These are phyloP conservation scores for Ophiothrix spiculata DNA, from an alignment of 35 echinoderm and acorn worm genomes.

Conservation along the genomic window DNA sequence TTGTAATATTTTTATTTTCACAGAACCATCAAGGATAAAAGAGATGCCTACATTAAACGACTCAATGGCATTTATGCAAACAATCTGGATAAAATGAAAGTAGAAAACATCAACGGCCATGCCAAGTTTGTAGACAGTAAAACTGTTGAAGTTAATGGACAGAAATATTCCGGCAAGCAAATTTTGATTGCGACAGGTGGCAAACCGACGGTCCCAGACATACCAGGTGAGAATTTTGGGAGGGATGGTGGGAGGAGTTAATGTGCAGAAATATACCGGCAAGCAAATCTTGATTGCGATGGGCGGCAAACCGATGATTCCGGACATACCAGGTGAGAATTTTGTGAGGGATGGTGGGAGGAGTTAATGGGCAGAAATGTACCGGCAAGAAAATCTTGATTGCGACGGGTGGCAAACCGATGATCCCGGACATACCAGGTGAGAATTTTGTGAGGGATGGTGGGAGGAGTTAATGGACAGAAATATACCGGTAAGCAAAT, in stretches of 20 bases:
- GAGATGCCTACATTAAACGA: conserved; percentile 83
- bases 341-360: too few species aligned
- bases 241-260: too few species aligned
- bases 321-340: conserved; percentile 87
- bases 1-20: conserved; percentile 12
- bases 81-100: conserved; percentile 51
- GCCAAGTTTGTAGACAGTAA: conserved; percentile 72
- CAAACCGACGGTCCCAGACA: conserved; percentile 61
- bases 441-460: too few species aligned
- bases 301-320: conserved; percentile 69
- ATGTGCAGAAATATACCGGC: conserved; percentile 73
- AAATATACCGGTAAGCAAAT: too few species aligned
- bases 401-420: conserved; percentile 65
- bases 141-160: conserved; percentile 70
- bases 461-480: too few species aligned
- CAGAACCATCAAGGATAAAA: conserved; percentile 68
- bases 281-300: conserved; percentile 87
- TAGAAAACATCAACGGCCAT: conserved; percentile 63
- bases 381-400: conserved; percentile 87
- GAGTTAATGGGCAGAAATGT: conserved; percentile 75
- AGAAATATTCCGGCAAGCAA: conserved; percentile 75
- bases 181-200: conserved; percentile 89
- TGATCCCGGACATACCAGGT: conserved; percentile 88
- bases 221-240: conserved; percentile 94
- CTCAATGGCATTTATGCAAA: conserved; percentile 84